Percentiles rank a stretch among this genome's conserved stretches.
phyloP scores from a whole-genome alignment of 2,888 invertebrate genomes.

The Psylliodes chrysocephalus region DNA sequence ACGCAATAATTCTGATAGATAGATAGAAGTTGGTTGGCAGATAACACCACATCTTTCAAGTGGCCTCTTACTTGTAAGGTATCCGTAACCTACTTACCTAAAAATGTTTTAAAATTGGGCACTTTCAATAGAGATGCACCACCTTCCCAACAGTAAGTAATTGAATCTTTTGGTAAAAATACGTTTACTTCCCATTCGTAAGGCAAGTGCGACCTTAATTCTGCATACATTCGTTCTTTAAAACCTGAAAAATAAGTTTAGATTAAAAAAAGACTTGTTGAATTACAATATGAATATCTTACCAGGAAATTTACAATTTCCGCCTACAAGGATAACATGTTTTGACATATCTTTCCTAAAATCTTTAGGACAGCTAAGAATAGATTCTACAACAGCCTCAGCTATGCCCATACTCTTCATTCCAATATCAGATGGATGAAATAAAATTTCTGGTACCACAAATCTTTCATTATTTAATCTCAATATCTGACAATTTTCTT shows the following conservation, averaged over 20 bases:
- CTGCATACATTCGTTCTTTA: constrained; percentile 78
- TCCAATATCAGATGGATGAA: constrained; percentile 94
- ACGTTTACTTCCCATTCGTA: constrained; percentile 83
- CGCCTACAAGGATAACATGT: constrained; percentile 88
- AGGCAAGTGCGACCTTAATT: constrained; percentile 82
- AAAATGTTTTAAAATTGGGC: constrained; percentile 75
- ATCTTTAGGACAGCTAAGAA: constrained; percentile 79
- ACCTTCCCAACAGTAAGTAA: constrained; percentile 90
- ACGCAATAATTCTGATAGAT: too few relatives aligned
- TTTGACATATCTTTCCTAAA: constrained; percentile 80
- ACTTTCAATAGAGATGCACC: constrained; percentile 81
- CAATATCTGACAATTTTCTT: constrained; percentile 74
- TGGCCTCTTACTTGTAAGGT: too few relatives aligned
- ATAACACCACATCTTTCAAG: too few relatives aligned
- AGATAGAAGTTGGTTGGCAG: too few relatives aligned
- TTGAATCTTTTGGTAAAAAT: constrained; percentile 75
- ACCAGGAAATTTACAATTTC: constrained; percentile 79
- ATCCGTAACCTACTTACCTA: too few relatives aligned
- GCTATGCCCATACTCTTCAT: constrained; percentile 91
- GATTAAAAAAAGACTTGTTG: too few relatives aligned
- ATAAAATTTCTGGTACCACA: constrained; percentile 92
- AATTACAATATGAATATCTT: too few relatives aligned
- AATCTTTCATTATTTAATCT: constrained; percentile 94
- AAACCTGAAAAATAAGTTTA: constrained; percentile 68
- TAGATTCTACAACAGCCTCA: constrained; percentile 84